Evolutionary conservation across 37 sponge, comb jelly and placozoan species (phyloP), one percentile per base, ranked within the genome.

Genomic region (Spongia lamella): DNA sequence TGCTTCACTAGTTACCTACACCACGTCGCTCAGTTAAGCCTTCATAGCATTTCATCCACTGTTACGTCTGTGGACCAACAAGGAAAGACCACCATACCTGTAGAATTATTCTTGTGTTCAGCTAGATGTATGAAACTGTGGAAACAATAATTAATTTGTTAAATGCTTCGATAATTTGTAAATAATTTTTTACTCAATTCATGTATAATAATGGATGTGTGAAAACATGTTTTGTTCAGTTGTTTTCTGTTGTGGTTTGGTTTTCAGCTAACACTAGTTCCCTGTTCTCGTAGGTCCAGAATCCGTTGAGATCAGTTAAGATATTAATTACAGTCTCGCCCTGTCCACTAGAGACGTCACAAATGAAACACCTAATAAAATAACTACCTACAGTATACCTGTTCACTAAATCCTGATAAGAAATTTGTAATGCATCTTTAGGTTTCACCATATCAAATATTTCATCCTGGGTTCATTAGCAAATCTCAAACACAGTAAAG

Each of bases 401-500:
- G 53, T 24, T 76, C 29, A 88, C 88, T 29, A 97, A 69, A 52
- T 97, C 98, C 50, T 94, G 86, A 9, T 94, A 83, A 0, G 94
- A 91, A 25, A 97, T 97, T 1, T 53, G 38, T 3, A 68, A 76
- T 2, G 92, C 86, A 31, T 88, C 52, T 3, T 27, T 63, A 24
- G 98, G 98, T 53, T 97, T 97, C 20, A 97, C 88, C 98, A 97
- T 97, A 73, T 97, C 98, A 80, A 91, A 97, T 54, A 97, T 91
- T 58, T 97, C 98, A 65, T 97, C 89, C 92, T 95, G 72, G 19
- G 66, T 20, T 43, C 14, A 76, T 32, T 27, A 50, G 13, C 7
- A 66, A 74, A 16, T 31, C 2, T 16, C 7, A 31, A 13, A 43
- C 9, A 68, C 25, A 22, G 68, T 30, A 38, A 26, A 20, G 32